Evolutionary conservation across 1,140 invertebrate genomes (phyloP).

Genomic region (Chironomus tepperi): DNA sequence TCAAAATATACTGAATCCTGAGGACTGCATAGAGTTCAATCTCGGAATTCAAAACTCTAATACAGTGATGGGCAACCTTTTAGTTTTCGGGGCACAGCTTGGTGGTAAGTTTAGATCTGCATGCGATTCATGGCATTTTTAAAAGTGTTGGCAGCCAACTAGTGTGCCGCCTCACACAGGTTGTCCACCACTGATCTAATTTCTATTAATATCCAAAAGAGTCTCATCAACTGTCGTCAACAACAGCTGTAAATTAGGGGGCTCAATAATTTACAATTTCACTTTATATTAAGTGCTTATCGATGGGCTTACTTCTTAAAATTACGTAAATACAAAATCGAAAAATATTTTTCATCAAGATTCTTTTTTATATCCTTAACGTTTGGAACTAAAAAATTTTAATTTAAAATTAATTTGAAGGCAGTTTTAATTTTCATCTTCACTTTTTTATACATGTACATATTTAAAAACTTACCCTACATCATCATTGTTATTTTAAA

Average conservation of each 20-base stretch:
- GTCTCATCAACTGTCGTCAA: not conserved
- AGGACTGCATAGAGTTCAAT: no score
- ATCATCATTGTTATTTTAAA: not conserved
- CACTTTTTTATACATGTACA: not conserved
- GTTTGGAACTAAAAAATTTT: not conserved
- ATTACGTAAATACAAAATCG: not conserved
- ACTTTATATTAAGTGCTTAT: not conserved
- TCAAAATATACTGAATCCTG: no score
- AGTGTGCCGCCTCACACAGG: no score
- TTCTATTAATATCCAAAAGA: not conserved
- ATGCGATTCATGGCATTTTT: no score
- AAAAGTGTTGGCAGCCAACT: no score
- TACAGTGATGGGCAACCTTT: no score
- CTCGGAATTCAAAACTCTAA: no score
- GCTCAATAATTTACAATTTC: constrained; percentile 12
- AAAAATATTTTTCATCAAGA: not conserved
- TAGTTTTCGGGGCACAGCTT: no score
- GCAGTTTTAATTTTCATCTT: constrained; percentile 6
- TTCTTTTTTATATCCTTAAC: not conserved
- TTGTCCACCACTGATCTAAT: no score
- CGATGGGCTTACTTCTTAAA: not conserved
- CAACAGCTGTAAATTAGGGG: constrained; percentile 6
- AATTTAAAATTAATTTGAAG: not conserved
- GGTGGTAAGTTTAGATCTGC: no score
- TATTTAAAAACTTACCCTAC: not conserved